Base-by-base conservation (phyloP, 2,888 invertebrate genomes). In the Pachycephus smyrnensis region DNA sequence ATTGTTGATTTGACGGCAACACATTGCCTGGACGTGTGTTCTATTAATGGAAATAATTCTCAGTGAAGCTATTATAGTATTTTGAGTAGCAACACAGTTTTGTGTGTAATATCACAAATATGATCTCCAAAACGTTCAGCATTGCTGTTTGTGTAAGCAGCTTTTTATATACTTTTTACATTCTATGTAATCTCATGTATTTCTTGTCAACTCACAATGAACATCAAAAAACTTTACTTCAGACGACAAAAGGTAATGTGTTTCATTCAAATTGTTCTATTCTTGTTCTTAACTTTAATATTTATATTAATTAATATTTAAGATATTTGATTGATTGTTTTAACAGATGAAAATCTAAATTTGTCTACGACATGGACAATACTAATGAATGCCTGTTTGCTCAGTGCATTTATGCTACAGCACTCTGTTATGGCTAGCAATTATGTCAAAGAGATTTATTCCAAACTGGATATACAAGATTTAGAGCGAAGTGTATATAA, bases 401-500 rank as follows among this genome's bases (percentile, higher is more conserved):
- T 94, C 68, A 92, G 92, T 80, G 83, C 90, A 11, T 94, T 94
- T 85, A 92, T 94, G 79, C 87, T 94, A 6, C 94, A 94, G 87
- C 94, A 94, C 84, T 93, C 94, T 33, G 85, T 93, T 55, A 92
- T 94, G 92, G 93, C 93, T 77, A 92, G 92, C 74, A 89, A 90
- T 2, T 80, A 89, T 40, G 84, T 93, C 1, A 94, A 94, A 86
- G 86, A 90, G 74, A 81, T 92, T 33, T 89, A 93, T 79, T 81
- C 89, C 74, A 92, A 89, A 75, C 83, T 93, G 36, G 88, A 92
- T 1, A 86, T 94, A 36, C 88, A 92, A 76, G 91, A 89, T 69
- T 81, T 90, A 11, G 89, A 89, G 35, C 87, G 91, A 73, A 89
- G 88, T 82, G 69, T 88, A 40, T 89, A 90, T 78, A 90, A 90